Base-by-base conservation (phyloP, 2,113 vertebrate genomes). In the Vombatus ursinus region DNA sequence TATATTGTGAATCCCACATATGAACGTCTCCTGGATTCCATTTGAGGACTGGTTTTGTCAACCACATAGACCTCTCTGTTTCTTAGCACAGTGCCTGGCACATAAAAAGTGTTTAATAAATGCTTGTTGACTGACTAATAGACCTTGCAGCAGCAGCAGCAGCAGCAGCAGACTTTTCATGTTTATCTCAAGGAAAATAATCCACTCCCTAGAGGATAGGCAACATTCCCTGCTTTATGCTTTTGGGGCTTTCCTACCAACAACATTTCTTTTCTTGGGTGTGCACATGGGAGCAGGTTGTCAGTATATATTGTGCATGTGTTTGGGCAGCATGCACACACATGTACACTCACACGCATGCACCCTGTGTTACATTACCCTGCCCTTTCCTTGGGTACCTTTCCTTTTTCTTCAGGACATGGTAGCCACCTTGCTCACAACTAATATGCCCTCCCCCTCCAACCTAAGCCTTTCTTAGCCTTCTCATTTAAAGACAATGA, bases 401-500 rank as follows among this genome's bases (percentile, higher is more conserved):
- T 2, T 2, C 52, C 25, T 89, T 44, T 91, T 91, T 97, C 89
- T 23, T 84, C 97, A 90, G 94, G 92, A n/a, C 91, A 92, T n/a
- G 28, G 50, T 96, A 0, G 92, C 89, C 94, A 95, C 97, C 97
- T 96, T 96, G 93, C 44, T 96, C 57, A 91, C 48, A 95, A 90
- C 95, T 96, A 96, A 95, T 96, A 97, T 96, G 95, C 97, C 48
- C 90, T 96, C 68, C 51, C 61, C 5, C 95, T 94, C 96, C 90
- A 90, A 84, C n/a, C 19, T 84, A 84, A 84, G 68, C 68, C 44
- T 92, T 97, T 97, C 93, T 96, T 92, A 98, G 52, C 53, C 54
- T 97, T 98, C 52, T 16, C 22, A 92, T 97, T 98, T 98, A 97
- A 97, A 98, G 96, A 97, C 98, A 98, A 98, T 98, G 95, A 97